Evolutionary conservation across 1,140 invertebrate species (phyloP).

Genomic region (Pantala flavescens): DNA sequence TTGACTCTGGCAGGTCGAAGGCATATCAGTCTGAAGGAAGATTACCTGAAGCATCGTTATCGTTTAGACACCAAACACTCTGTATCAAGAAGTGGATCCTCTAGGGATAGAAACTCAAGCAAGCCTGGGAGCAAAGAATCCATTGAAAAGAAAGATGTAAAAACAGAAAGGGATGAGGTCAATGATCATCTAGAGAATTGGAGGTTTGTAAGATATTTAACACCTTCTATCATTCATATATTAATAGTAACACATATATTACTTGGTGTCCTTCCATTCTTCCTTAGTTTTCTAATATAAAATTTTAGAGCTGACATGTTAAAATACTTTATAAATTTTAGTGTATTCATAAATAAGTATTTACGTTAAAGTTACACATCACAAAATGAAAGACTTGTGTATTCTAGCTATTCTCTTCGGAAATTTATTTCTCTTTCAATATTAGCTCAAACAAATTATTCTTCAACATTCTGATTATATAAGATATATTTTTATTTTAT

Average conservation of each 20-base stretch:
- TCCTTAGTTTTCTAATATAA: not conserved
- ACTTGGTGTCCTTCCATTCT: not conserved
- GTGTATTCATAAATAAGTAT: not conserved
- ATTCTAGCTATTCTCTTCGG: too few relatives aligned
- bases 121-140: not conserved
- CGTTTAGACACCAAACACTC: not conserved
- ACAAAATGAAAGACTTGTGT: too few relatives aligned
- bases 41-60: not conserved
- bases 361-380: not conserved
- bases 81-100: not conserved
- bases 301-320: not conserved
- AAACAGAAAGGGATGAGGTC: not conserved
- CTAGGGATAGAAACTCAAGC: not conserved
- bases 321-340: not conserved
- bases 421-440: too few relatives aligned
- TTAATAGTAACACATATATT: not conserved
- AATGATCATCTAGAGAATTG: not conserved
- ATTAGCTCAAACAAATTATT: too few relatives aligned
- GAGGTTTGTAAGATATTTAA: not conserved
- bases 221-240: not conserved
- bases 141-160: not conserved
- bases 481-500: too few relatives aligned
- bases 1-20: not conserved
- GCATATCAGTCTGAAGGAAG: not conserved
- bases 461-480: too few relatives aligned